Evolutionary conservation across 2,113 vertebrate species (phyloP), one percentile per base, ranked within the genome.

Genomic region (Herpailurus yagouaroundi): DNA sequence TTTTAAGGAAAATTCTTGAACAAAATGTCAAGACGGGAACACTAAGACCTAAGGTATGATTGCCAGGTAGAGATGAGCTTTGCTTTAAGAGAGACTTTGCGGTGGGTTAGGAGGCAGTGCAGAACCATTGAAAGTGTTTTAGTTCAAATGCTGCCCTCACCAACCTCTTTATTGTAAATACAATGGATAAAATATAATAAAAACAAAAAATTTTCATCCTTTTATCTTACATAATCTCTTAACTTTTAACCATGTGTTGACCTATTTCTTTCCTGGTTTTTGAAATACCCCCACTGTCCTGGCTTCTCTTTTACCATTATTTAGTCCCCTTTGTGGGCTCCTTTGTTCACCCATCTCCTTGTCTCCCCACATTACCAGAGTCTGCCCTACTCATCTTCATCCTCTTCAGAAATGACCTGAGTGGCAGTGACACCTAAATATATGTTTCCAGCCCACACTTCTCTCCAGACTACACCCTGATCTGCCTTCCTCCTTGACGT

Each of bases 401-500:
- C 66, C 25, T 33, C 55, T 79, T 76, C 69, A 55, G 31, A 31
- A 33, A 23, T 12, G 10, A 31, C 60, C 57, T 74, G 36, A 55
- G 11, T 48, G 31, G 5, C 23, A 10, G 13, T 55, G 27, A 29
- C 60, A 57, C 64, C 2, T 48, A 80, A 7, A 16, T 38, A 3
- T 11, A 0, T 23, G 13, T 29, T 18, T 48, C 8, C 0, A 1
- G 7, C 29, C 23, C 41, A 19, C 27, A 38, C 55, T 2, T 48
- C 21, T 76, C 76, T 66, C 52, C 55, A 21, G 36, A 36, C 23
- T 7, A 25, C 27, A 12, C 66, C 19, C 38, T 29, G 5, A 21
- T 25, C 50, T 38, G 1, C 52, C 52, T 89, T n/a, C 45, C 71
- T 82, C 9, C 10, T 69, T 21, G 64, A 15, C 3, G 12, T 10